A percentile compares a stretch with the other conserved stretches of the same genome.
Conservation (phyloP, 2,797 vertebrate species). For the Helicolenus hilgendorfi region DNA sequence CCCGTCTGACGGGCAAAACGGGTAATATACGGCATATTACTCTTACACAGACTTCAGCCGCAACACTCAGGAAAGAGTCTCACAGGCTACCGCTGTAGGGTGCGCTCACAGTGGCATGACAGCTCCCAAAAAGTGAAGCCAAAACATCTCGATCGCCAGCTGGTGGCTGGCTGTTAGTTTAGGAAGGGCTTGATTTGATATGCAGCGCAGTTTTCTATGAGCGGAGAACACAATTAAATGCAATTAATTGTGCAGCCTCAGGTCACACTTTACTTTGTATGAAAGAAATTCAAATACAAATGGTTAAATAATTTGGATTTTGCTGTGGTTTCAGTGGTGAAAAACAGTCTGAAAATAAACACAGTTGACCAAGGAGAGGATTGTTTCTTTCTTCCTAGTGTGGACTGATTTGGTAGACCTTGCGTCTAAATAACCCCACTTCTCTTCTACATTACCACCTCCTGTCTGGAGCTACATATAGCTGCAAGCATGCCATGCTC, state of each 20-base stretch:
- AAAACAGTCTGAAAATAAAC: slow-evolving; percentile 20
- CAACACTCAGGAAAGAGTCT: too few relatives aligned
- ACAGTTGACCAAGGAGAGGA: not conserved
- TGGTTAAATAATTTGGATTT: not conserved
- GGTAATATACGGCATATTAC: too few relatives aligned
- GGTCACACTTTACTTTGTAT: not conserved
- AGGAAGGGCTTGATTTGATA: too few relatives aligned
- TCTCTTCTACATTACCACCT: not conserved
- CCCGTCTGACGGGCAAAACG: too few relatives aligned
- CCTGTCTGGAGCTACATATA: slow-evolving; percentile 47
- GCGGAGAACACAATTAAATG: too few relatives aligned
- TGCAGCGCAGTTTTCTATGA: not conserved
- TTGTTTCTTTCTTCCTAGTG: not conserved
- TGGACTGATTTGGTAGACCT: slow-evolving; percentile 7
- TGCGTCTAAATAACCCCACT: not conserved
- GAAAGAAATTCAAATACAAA: slow-evolving; percentile 2
- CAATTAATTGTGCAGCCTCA: too few relatives aligned
- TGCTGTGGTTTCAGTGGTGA: not conserved
- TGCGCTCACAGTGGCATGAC: too few relatives aligned
- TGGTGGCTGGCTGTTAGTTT: too few relatives aligned
- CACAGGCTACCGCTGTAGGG: too few relatives aligned
- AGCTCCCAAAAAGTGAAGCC: too few relatives aligned
- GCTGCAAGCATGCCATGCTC: slow-evolving; percentile 27
- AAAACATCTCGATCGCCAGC: too few relatives aligned
- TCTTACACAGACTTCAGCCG: too few relatives aligned